A percentile compares a stretch with the other conserved stretches of the same genome.
phyloP scores from a whole-genome alignment of 2,113 vertebrate species.

The Eurypyga helias region DNA sequence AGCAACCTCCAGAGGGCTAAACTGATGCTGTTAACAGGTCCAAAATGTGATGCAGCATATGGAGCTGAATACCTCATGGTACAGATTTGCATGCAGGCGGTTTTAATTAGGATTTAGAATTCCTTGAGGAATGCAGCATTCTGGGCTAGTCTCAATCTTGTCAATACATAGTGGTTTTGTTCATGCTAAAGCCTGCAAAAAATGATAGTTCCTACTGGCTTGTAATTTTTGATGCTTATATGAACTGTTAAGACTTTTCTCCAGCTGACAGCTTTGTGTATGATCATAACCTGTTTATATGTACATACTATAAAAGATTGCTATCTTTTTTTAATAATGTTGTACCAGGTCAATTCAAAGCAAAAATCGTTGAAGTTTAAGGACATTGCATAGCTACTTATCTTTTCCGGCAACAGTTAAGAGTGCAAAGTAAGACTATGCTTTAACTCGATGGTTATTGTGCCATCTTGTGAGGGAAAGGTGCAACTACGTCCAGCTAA shows the following conservation, averaged over 20 bases:
- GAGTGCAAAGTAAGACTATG: neutral
- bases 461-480: conserved; percentile 75
- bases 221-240: neutral
- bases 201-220: neutral
- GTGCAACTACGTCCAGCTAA: neutral
- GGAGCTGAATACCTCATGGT: conserved; percentile 49
- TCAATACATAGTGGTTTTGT: conserved; percentile 50
- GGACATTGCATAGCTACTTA: neutral
- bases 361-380: neutral
- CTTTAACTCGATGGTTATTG: conserved; percentile 46
- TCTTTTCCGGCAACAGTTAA: neutral
- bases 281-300: neutral
- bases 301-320: neutral
- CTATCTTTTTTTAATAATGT: neutral
- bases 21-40: conserved; percentile 52
- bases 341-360: neutral
- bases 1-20: conserved; percentile 47
- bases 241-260: neutral
- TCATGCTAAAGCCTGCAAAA: conserved; percentile 52
- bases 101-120: conserved; percentile 77
- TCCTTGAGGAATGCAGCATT: conserved; percentile 65
- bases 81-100: conserved; percentile 67
- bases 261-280: neutral
- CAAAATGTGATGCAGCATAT: conserved; percentile 61
- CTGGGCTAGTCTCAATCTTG: conserved; percentile 15